Conservation (phyloP, 2,888 invertebrate species). For the Troides helena region DNA sequence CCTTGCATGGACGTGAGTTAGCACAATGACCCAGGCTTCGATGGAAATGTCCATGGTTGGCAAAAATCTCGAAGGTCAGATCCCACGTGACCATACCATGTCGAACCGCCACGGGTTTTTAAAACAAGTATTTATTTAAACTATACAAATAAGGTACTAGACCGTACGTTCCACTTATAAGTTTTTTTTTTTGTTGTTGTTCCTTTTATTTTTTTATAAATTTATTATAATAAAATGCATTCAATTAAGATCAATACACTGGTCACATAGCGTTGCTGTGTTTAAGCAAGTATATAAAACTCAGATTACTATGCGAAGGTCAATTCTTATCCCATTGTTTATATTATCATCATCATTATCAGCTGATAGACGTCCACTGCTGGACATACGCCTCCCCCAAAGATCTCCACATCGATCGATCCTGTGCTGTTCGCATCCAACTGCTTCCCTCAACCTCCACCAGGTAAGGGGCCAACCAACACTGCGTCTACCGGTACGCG, state of each 20-base stretch:
- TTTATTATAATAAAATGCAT: background rate
- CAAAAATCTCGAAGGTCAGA: constrained; percentile 1
- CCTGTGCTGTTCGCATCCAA: no score
- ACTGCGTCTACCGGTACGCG: no score
- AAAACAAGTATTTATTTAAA: no score
- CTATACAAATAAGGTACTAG: background rate
- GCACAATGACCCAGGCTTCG: background rate
- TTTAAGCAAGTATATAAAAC: background rate
- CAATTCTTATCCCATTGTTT: no score
- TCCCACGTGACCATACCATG: background rate
- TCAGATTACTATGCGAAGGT: no score
- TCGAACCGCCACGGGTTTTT: background rate
- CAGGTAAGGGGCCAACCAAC: no score
- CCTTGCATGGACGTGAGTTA: constrained; percentile 6
- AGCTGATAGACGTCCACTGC: no score
- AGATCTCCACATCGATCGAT: no score
- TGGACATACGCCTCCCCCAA: no score
- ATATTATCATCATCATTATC: no score
- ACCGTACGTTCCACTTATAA: background rate
- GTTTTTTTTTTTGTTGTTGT: background rate
- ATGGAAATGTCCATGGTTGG: background rate
- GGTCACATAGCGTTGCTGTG: background rate
- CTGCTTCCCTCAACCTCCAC: no score
- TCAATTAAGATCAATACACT: background rate
- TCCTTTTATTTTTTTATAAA: background rate